A percentile compares a stretch with the other conserved stretches of the same genome.
Evolutionary conservation across 1,140 invertebrate species (phyloP).

Genomic region (Lepidurus couesii): DNA sequence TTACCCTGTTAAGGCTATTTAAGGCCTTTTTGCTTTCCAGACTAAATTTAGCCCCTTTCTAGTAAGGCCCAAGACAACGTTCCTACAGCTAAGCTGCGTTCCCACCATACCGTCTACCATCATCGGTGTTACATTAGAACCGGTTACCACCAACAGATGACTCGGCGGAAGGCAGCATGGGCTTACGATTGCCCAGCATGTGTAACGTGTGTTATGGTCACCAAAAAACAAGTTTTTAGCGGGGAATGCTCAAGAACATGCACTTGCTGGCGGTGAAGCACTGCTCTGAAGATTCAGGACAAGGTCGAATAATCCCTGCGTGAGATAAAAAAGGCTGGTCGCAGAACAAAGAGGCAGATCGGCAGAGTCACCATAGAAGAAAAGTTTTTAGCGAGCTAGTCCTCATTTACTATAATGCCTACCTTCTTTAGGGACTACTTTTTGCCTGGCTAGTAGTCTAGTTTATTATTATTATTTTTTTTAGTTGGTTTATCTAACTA

Average conservation of each 20-base stretch:
- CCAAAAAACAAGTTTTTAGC: not conserved
- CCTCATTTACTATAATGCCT: too few species aligned
- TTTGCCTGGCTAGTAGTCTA: too few species aligned
- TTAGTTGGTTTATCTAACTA: too few species aligned
- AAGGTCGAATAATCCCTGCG: not conserved
- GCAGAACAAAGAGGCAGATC: not conserved
- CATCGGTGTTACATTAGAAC: too few species aligned
- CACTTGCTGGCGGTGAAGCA: not conserved
- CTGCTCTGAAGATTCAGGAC: not conserved
- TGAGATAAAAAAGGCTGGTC: not conserved
- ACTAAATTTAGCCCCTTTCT: too few species aligned
- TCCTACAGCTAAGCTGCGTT: too few species aligned
- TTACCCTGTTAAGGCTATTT: too few species aligned
- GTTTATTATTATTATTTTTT: too few species aligned
- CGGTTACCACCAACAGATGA: not conserved
- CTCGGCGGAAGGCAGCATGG: not conserved
- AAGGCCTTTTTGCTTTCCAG: too few species aligned
- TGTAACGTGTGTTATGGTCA: not conserved
- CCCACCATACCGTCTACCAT: too few species aligned
- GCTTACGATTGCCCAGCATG: not conserved
- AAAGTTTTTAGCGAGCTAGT: not conserved
- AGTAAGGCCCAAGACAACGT: too few species aligned
- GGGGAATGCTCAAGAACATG: not conserved
- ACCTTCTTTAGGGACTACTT: too few species aligned
- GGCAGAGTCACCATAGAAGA: not conserved